Evolutionary conservation across 2,797 vertebrate species (phyloP).

Genomic region (Okamejei kenojei): DNA sequence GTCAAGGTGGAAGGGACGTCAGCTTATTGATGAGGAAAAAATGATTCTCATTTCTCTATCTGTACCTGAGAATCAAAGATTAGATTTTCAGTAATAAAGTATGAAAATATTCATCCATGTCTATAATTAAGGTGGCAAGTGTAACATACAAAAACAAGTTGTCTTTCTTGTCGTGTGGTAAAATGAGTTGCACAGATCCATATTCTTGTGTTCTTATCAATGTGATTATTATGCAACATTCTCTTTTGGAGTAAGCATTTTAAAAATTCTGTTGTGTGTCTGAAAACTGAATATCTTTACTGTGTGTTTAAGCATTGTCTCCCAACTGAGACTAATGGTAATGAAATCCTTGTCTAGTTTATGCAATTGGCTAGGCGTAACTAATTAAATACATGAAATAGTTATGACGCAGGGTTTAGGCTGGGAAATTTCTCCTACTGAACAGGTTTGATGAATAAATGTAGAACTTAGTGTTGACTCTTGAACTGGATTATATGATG

Average conservation of each 20-base stretch:
- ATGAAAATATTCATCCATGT: neutral
- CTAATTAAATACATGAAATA: constrained; percentile 4
- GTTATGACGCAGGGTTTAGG: constrained; percentile 9
- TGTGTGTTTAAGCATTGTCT: constrained; percentile 20
- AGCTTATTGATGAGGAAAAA: neutral
- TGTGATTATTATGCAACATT: neutral
- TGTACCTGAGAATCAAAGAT: neutral
- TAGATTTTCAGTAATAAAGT: neutral
- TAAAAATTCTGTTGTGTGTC: neutral
- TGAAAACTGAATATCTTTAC: neutral
- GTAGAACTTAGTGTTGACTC: neutral
- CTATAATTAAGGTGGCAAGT: neutral
- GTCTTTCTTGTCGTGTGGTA: neutral
- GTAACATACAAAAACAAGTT: neutral
- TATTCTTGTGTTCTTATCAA: neutral
- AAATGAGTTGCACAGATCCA: neutral
- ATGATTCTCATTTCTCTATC: neutral
- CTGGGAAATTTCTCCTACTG: constrained; percentile 25
- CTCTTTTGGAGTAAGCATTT: neutral
- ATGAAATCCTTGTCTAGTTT: constrained; percentile 29
- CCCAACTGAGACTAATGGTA: neutral
- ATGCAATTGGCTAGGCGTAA: constrained; percentile 19
- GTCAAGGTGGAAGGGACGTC: neutral
- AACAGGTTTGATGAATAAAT: neutral
- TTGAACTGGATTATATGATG: neutral